Evolutionary conservation across 2,113 vertebrate species (phyloP).

Genomic region (Myotis brandtii): DNA sequence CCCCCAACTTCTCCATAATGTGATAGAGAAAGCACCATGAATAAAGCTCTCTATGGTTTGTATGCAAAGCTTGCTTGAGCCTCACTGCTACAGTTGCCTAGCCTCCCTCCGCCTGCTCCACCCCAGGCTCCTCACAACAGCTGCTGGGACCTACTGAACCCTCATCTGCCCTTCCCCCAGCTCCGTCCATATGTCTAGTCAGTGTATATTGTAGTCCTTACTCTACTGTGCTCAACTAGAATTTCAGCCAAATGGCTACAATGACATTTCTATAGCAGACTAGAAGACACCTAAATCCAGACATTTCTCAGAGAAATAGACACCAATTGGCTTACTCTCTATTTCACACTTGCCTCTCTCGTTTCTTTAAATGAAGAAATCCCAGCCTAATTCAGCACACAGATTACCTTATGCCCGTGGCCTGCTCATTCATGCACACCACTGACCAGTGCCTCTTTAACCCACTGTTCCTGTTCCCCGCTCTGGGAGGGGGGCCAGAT

Average conservation of each 20-base stretch:
- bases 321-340: neutral
- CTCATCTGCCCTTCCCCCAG: neutral
- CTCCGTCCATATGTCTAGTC: neutral
- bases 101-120: neutral
- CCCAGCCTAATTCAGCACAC: neutral
- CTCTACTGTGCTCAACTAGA: neutral
- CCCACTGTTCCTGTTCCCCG: neutral
- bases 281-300: slow-evolving; percentile 38
- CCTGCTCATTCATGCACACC: neutral
- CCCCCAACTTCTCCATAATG: neutral
- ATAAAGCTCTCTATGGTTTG: neutral
- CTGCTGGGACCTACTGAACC: slow-evolving; percentile 50
- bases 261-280: slow-evolving; percentile 19
- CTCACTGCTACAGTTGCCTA: neutral
- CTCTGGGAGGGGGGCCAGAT: neutral
- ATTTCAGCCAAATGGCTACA: slow-evolving; percentile 56
- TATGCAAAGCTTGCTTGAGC: accelerated
- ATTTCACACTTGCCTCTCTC: neutral
- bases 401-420: neutral
- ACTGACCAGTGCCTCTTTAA: neutral
- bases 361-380: slow-evolving; percentile 32
- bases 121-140: slow-evolving; percentile 54
- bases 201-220: neutral
- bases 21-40: neutral
- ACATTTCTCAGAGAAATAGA: slow-evolving; percentile 33